Base-by-base conservation (phyloP, 2,888 invertebrate species). In the Aromia moschata region DNA sequence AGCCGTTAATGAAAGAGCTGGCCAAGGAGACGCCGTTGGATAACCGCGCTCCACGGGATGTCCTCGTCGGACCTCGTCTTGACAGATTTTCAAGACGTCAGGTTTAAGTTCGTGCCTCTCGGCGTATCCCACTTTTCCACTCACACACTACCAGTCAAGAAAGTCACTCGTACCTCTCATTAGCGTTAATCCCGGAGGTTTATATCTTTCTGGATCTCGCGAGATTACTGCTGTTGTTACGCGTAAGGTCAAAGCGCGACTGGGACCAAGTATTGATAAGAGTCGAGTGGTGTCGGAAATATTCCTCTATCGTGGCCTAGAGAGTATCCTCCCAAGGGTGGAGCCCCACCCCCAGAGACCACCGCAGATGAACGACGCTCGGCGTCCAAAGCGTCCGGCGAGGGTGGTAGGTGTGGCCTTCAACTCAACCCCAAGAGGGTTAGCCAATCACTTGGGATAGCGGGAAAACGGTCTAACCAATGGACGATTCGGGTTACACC, bases 21-120 rank as follows among this genome's bases (percentile, higher is more conserved):
- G 90, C 90, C 90, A 90, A 83, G 90, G 90, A 81, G 90, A 89
- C 82, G 90, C 89, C 85, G 89, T 86, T 84, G 89, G 89, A 79
- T 89, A 88, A 83, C 89, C 87, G 77, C 79, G 79, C 76, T 78
- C 79, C 75, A 75, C 74, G 68, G 79, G 84, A 83, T 84, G 85
- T 76, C 84, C 84, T 90, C 90, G 89, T 90, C 90, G 83, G 90
- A 90, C 86, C 90, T 89, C 87, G 87, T 87, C 84, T 84, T 87
- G 86, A 69, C 74, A 67, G 73, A 62, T 75, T 68, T 68, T 52
- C 59, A 52, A 55, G 59, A 59, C 65, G 52, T 16, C 56, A 45
- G 31, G 36, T 51, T 33, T 17, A 65, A 54, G 56, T 56, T 47
- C 45, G 46, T 52, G 41, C 63, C 56, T 40, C 37, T 36, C 58